Evolutionary conservation across 2,797 vertebrate genomes (phyloP).

Genomic region (Anableps anableps): DNA sequence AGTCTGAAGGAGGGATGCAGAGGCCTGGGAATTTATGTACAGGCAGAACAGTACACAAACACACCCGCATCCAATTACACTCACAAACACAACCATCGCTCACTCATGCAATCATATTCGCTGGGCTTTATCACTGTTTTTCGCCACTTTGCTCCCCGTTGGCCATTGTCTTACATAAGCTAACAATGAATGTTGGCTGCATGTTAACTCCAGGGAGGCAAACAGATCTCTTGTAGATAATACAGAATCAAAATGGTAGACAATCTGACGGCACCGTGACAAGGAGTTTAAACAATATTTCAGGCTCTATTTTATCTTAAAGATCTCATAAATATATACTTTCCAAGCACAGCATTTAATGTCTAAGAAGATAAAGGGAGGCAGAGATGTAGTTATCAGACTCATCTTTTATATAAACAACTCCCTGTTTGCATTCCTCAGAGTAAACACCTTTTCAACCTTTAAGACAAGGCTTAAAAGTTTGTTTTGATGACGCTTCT

Average conservation of each 20-base stretch:
- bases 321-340: background rate
- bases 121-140: slow-evolving; percentile 25
- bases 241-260: slow-evolving; percentile 13
- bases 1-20: slow-evolving; percentile 18
- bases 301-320: background rate
- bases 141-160: slow-evolving; percentile 19
- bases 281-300: slow-evolving; percentile 13
- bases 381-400: background rate
- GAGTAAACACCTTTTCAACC: background rate
- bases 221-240: slow-evolving; percentile 11
- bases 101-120: slow-evolving; percentile 38
- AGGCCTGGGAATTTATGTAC: slow-evolving; percentile 35
- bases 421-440: background rate
- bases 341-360: background rate
- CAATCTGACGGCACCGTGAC: slow-evolving; percentile 1
- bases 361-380: background rate
- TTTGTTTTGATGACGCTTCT: background rate
- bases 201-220: slow-evolving; percentile 25
- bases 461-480: background rate
- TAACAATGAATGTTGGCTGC: slow-evolving; percentile 26
- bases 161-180: slow-evolving; percentile 51
- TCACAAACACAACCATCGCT: slow-evolving; percentile 29
- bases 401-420: background rate
- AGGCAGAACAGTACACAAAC: slow-evolving; percentile 48
- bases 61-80: slow-evolving; percentile 51